These are phyloP conservation scores for Pandemis corylana DNA, from an alignment of 2,888 invertebrate species.

Conservation along the genomic window DNA sequence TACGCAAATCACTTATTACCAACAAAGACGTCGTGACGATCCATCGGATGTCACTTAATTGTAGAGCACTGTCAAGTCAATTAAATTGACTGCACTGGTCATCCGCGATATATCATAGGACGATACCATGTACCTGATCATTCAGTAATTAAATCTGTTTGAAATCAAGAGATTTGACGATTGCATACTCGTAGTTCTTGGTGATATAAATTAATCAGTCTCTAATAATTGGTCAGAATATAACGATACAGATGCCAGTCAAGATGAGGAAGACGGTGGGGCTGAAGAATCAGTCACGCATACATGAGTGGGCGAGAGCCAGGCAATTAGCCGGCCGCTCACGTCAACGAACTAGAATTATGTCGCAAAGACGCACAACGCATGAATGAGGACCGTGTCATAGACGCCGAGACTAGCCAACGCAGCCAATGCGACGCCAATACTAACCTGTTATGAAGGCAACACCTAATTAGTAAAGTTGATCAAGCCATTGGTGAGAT, in stretches of 20 bases:
- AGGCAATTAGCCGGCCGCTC: constrained; percentile 66
- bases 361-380: constrained; percentile 58
- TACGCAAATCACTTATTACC: constrained; percentile 53
- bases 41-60: constrained; percentile 12
- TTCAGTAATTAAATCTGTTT: constrained; percentile 29
- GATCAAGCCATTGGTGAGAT: constrained; percentile 21
- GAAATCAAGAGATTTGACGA: constrained; percentile 15
- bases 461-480: constrained; percentile 35
- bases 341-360: constrained; percentile 69
- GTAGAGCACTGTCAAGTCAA: constrained; percentile 14
- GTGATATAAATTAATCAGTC: constrained; percentile 55
- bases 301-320: constrained; percentile 64
- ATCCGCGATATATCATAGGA: constrained; percentile 7
- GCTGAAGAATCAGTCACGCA: constrained; percentile 61
- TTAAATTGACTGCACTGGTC: constrained; percentile 21
- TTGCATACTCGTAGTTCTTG: constrained; percentile 36
- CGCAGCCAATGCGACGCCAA: constrained; percentile 58
- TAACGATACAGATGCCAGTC: constrained; percentile 65
- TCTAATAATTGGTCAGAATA: constrained; percentile 49
- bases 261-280: constrained; percentile 60
- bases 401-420: constrained; percentile 54
- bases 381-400: constrained; percentile 61
- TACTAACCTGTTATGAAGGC: constrained; percentile 36
- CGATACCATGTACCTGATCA: constrained; percentile 7
- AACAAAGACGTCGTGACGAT: constrained; percentile 19